phyloP scores from a whole-genome alignment of 2,888 invertebrate genomes.

The Apeira syringaria region DNA sequence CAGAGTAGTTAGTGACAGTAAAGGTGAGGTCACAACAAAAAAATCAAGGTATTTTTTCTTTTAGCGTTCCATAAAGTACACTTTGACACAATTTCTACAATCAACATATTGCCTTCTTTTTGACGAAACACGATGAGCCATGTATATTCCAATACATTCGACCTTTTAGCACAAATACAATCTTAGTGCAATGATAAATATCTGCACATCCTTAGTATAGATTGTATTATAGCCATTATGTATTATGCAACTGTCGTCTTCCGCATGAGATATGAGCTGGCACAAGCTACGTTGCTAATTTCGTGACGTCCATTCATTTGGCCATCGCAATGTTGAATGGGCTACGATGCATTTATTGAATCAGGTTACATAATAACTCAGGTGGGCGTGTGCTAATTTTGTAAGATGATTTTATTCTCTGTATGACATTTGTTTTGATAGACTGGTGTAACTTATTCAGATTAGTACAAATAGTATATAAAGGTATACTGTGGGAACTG shows the following conservation, averaged over 20 bases:
- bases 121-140: too few relatives aligned
- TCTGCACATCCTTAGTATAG: conserved; percentile 8
- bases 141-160: too few relatives aligned
- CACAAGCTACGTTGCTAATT: conserved; percentile 74
- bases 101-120: too few relatives aligned
- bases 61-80: too few relatives aligned
- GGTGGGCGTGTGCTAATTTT: conserved; percentile 10
- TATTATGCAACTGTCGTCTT: conserved; percentile 57
- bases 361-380: conserved; percentile 28
- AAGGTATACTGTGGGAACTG: too few relatives aligned
- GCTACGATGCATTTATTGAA: conserved; percentile 55
- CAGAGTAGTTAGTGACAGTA: too few relatives aligned
- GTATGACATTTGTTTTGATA: conserved; percentile 12
- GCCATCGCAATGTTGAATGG: conserved; percentile 69
- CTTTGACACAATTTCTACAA: too few relatives aligned
- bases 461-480: too few relatives aligned
- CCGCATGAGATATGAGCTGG: conserved; percentile 73
- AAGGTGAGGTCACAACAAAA: too few relatives aligned
- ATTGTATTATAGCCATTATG: conserved; percentile 6
- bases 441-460: conserved; percentile 9
- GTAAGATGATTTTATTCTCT: neutral
- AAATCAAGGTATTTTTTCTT: too few relatives aligned
- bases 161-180: conserved; percentile 10
- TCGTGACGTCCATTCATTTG: conserved; percentile 76
- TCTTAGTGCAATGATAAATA: conserved; percentile 14